phyloP scores from a whole-genome alignment of 2,888 invertebrate species.

The Calameuta filiformis region DNA sequence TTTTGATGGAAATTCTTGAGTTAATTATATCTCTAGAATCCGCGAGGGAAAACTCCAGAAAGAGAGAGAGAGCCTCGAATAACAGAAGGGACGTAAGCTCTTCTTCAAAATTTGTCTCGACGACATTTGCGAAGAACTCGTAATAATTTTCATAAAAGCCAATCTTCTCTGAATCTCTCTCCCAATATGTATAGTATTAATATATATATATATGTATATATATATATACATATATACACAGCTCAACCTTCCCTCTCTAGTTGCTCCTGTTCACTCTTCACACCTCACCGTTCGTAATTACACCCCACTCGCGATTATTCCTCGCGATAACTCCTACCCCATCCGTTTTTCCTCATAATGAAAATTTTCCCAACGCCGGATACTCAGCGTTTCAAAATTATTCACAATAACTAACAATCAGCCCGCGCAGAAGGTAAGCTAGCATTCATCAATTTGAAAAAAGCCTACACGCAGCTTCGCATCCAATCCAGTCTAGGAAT shows the following conservation, averaged over 20 bases:
- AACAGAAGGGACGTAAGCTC: neutral
- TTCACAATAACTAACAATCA: neutral
- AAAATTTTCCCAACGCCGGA: neutral
- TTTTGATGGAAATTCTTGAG: neutral
- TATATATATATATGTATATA: no score
- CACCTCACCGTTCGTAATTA: no score
- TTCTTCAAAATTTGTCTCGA: neutral
- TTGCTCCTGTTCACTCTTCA: no score
- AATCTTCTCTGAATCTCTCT: neutral
- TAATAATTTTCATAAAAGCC: neutral
- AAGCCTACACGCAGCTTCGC: neutral
- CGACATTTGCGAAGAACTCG: neutral
- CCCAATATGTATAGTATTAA: no score
- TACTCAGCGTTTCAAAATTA: neutral
- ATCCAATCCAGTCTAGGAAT: neutral
- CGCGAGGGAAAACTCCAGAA: neutral
- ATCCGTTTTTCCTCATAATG: neutral
- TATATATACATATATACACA: no score
- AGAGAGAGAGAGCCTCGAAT: conserved; percentile 13
- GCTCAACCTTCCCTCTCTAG: neutral
- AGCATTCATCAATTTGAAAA: neutral
- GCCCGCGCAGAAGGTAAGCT: neutral
- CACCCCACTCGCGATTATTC: neutral
- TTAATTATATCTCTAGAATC: neutral
- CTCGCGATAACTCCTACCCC: neutral